Evolutionary conservation across 1,140 invertebrate species (phyloP).

Genomic region (Eumeta japonica): DNA sequence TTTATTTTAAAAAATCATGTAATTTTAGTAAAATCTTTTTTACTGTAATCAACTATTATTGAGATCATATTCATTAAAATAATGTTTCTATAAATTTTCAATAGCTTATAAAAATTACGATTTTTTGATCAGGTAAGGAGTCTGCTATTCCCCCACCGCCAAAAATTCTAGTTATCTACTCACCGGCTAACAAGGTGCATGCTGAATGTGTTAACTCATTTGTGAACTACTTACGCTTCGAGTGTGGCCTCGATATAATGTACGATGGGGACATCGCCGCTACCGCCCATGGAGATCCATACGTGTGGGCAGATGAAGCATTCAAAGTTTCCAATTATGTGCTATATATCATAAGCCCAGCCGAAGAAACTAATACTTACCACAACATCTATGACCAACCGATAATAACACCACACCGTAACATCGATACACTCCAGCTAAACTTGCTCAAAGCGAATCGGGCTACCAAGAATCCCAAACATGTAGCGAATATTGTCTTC

Average conservation of each 20-base stretch:
- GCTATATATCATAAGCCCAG: constrained; percentile 36
- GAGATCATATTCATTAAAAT: too few species aligned
- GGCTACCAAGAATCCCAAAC: constrained; percentile 18
- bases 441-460: constrained; percentile 22
- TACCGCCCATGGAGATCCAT: constrained; percentile 37
- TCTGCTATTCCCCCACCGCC: constrained; percentile 33
- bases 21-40: too few species aligned
- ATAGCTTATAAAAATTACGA: too few species aligned
- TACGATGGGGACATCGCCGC: constrained; percentile 36
- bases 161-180: constrained; percentile 38
- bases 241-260: constrained; percentile 39
- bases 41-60: too few species aligned
- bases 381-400: constrained; percentile 45
- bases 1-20: too few species aligned
- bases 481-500: constrained; percentile 38
- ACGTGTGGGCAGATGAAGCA: constrained; percentile 37
- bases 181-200: constrained; percentile 33
- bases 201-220: constrained; percentile 39
- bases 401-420: constrained; percentile 29
- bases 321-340: constrained; percentile 30
- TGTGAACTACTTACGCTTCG: constrained; percentile 29
- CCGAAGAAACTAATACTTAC: constrained; percentile 29
- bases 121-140: not conserved
- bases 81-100: too few species aligned
- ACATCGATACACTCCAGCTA: constrained; percentile 28